These are phyloP conservation scores for Lepidurus packardi DNA, from an alignment of 1,140 invertebrate species.

Conservation along the genomic window DNA sequence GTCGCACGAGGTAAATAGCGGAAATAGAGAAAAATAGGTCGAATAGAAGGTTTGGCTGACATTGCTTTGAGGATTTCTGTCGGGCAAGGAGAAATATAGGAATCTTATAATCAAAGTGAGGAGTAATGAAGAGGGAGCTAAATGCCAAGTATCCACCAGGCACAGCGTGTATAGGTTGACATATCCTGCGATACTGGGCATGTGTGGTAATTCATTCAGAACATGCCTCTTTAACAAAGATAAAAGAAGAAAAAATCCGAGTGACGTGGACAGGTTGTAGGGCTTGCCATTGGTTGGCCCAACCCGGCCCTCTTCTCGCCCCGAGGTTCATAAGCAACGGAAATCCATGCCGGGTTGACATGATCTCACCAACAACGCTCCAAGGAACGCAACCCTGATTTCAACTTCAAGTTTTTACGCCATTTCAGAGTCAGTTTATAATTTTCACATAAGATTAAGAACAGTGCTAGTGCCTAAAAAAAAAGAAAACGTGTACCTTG, in stretches of 20 bases:
- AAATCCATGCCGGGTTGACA: neutral
- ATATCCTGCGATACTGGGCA: neutral
- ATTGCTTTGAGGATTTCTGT: neutral
- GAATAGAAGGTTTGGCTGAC: no score
- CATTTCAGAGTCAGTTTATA: neutral
- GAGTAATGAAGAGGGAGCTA: neutral
- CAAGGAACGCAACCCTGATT: constrained; percentile 13
- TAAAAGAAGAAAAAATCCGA: neutral
- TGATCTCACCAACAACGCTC: constrained; percentile 13
- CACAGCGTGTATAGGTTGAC: no score
- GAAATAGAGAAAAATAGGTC: no score
- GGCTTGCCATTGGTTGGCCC: constrained; percentile 20
- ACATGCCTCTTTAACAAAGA: neutral
- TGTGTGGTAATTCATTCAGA: neutral
- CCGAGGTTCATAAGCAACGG: constrained; percentile 13
- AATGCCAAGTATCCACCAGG: no score
- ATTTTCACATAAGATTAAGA: neutral
- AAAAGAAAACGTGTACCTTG: no score
- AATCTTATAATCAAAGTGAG: neutral
- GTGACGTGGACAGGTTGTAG: constrained; percentile 17
- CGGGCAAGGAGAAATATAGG: neutral
- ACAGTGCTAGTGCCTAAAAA: neutral
- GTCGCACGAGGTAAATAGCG: neutral
- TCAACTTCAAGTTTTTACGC: neutral
- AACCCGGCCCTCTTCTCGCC: neutral